Conservation (phyloP, 2,797 vertebrate species). For the Pampus argenteus region DNA sequence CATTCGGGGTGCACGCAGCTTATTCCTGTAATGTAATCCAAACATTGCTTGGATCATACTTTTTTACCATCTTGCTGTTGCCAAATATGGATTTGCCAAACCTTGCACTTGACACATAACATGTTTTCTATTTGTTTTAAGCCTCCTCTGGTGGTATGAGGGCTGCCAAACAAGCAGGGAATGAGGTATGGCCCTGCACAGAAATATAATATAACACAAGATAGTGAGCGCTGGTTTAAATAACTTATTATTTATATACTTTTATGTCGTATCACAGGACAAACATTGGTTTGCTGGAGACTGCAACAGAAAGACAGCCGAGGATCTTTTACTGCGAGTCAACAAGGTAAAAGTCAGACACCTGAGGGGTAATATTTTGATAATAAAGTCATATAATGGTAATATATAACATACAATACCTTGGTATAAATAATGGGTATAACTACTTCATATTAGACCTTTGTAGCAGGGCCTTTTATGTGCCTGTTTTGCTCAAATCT, state of each 20-base stretch:
- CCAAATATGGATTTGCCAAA: not conserved
- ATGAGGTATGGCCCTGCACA: constrained; percentile 65
- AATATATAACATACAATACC: not conserved
- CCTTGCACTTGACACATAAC: not conserved
- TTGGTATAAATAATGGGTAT: no score
- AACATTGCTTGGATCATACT: constrained; percentile 14
- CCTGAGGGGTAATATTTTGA: not conserved
- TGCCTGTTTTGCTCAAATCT: not conserved
- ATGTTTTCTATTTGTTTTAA: constrained; percentile 52
- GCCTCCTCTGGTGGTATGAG: constrained; percentile 50
- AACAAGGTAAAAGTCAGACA: constrained; percentile 77
- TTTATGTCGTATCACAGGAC: constrained; percentile 54
- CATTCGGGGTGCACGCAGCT: constrained; percentile 11
- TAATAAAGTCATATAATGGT: not conserved
- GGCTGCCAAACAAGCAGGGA: constrained; percentile 41
- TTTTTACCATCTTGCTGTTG: constrained; percentile 12
- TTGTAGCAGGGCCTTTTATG: no score
- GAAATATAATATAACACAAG: not conserved
- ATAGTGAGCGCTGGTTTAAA: not conserved
- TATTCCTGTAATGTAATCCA: constrained; percentile 14
- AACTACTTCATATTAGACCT: no score
- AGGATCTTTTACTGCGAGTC: constrained; percentile 74
- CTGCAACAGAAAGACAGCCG: constrained; percentile 82
- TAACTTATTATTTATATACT: not conserved
- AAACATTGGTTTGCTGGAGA: constrained; percentile 84